A percentile compares a stretch with the other conserved stretches of the same genome.
Conservation (phyloP, 2,113 vertebrate species). For the Pterophyllum scalare region DNA sequence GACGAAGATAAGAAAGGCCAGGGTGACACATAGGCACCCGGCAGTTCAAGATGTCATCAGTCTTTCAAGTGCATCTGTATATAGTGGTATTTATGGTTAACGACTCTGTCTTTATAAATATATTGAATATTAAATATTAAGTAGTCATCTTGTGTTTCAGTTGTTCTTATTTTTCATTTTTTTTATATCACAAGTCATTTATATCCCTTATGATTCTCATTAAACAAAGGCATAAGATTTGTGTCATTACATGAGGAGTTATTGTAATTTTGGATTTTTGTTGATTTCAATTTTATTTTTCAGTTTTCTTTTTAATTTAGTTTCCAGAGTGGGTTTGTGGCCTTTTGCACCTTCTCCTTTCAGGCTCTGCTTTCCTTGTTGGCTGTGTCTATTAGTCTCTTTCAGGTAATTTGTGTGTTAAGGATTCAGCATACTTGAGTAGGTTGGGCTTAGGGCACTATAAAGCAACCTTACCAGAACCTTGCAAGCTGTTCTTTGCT, state of each 20-base stretch:
- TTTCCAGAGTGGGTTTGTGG: neutral
- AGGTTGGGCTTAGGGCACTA: fast-evolving
- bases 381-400: neutral
- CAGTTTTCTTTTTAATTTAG: neutral
- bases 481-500: neutral
- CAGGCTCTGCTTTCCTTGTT: neutral
- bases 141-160: too few species aligned
- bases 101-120: neutral
- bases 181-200: neutral
- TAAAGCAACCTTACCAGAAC: neutral
- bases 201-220: neutral
- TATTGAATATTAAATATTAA: neutral
- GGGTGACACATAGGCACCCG: neutral
- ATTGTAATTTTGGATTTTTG: neutral
- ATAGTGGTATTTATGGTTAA: neutral
- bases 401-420: neutral
- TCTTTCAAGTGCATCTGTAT: neutral
- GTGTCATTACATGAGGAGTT: neutral
- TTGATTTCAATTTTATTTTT: too few species aligned
- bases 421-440: neutral
- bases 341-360: neutral
- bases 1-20: conserved; percentile 32
- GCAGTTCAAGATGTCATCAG: neutral
- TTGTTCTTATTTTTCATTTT: neutral
- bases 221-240: neutral